A percentile compares a stretch with the other conserved stretches of the same genome.
phyloP scores from a whole-genome alignment of 2,888 invertebrate genomes.

The Hirtodrosophila trivittata region DNA sequence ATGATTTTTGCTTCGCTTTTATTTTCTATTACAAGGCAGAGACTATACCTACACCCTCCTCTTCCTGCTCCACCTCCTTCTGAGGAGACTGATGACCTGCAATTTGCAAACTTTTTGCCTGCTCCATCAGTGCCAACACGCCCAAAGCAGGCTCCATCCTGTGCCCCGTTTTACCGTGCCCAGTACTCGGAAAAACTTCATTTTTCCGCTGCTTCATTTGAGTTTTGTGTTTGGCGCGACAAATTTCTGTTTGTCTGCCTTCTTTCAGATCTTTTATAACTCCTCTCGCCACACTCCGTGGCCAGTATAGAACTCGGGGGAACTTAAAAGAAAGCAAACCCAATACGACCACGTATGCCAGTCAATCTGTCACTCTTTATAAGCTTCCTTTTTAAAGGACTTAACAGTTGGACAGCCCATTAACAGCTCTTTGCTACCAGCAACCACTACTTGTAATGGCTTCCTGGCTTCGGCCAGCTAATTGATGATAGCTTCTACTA shows the following conservation, averaged over 20 bases:
- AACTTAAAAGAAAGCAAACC: conserved; percentile 34
- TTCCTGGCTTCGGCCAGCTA: conserved; percentile 51
- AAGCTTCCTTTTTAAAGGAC: conserved; percentile 13
- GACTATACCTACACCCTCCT: background rate
- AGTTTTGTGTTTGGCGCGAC: conserved; percentile 54
- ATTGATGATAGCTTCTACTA: conserved; percentile 55
- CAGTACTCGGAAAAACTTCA: conserved; percentile 64
- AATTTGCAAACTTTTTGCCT: conserved; percentile 74
- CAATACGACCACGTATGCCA: conserved; percentile 26
- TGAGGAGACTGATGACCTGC: conserved; percentile 69
- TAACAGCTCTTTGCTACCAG: conserved; percentile 51
- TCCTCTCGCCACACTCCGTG: conserved; percentile 3
- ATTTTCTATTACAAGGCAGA: conserved; percentile 64
- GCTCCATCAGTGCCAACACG: conserved; percentile 22
- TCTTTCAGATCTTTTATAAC: conserved; percentile 19
- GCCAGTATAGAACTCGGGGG: conserved; percentile 30
- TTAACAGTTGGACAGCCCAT: conserved; percentile 37
- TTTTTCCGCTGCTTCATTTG: conserved; percentile 69
- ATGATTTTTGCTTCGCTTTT: conserved; percentile 70
- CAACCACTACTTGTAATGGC: conserved; percentile 28
- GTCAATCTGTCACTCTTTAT: conserved; percentile 16
- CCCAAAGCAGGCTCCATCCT: conserved; percentile 1
- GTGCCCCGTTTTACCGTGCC: conserved; percentile 4
- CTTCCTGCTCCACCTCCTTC: background rate
- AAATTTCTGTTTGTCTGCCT: conserved; percentile 50